Evolutionary conservation across 2,888 invertebrate species (phyloP).

Genomic region (Luffia ferchaultella): DNA sequence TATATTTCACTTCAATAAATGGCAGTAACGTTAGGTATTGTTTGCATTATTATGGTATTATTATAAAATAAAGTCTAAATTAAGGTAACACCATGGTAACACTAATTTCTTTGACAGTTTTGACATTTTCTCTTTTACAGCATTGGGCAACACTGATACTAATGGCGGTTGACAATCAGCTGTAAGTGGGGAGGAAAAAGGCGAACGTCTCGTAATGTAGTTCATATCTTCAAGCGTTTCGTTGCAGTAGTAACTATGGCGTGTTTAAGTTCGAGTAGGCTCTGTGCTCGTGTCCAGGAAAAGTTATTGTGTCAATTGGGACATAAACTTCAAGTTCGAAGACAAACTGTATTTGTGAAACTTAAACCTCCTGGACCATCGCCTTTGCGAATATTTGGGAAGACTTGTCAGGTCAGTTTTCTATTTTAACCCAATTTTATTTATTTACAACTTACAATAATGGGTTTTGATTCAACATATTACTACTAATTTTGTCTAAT

Average conservation of each 20-base stretch:
- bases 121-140: too few species aligned
- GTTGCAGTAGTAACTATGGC: constrained; percentile 83
- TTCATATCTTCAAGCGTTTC: constrained; percentile 66
- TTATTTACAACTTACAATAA: not conserved
- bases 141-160: constrained; percentile 26
- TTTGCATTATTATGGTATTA: too few species aligned
- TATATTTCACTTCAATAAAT: too few species aligned
- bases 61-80: too few species aligned
- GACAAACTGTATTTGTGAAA: constrained; percentile 74
- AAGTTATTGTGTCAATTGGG: constrained; percentile 82
- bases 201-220: constrained; percentile 33
- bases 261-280: constrained; percentile 83
- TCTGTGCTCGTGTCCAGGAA: constrained; percentile 82
- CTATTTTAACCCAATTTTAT: not conserved
- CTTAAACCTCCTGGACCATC: constrained; percentile 72
- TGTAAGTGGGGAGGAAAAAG: constrained; percentile 31
- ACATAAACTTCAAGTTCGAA: constrained; percentile 70
- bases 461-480: not conserved
- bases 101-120: too few species aligned
- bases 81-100: too few species aligned
- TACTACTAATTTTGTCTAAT: not conserved
- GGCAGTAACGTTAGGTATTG: too few species aligned
- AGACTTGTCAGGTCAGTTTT: constrained; percentile 54
- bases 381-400: constrained; percentile 61
- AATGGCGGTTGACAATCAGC: constrained; percentile 59